phyloP scores from a whole-genome alignment of 1,140 invertebrate species.

The Drosophila erecta region DNA sequence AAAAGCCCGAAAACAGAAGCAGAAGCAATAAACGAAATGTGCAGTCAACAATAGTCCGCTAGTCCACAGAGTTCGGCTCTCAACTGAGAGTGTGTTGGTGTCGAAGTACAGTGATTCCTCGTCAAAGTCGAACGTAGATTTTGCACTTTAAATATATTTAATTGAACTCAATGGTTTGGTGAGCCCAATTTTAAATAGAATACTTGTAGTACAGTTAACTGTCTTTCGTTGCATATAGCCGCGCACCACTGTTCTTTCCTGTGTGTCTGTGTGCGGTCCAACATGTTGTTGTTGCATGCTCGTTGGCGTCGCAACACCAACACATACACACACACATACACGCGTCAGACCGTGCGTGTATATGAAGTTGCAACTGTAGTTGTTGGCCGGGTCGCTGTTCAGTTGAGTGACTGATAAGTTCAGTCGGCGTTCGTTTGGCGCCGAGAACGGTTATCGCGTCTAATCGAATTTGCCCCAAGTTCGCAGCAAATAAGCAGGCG shows the following conservation, averaged over 20 bases:
- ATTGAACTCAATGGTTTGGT: neutral
- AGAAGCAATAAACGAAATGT: constrained; percentile 54
- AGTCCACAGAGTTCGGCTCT: neutral
- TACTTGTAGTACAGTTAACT: no score
- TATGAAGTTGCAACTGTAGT: constrained; percentile 11
- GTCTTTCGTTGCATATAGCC: neutral
- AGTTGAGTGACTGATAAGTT: constrained; percentile 78
- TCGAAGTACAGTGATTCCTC: neutral
- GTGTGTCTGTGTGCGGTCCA: constrained; percentile 17
- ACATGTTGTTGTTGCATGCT: constrained; percentile 36
- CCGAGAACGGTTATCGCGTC: constrained; percentile 67
- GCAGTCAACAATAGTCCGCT: constrained; percentile 61
- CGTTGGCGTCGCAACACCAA: constrained; percentile 41
- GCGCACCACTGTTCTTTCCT: constrained; percentile 4
- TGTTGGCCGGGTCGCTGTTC: constrained; percentile 46
- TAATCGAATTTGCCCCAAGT: constrained; percentile 28
- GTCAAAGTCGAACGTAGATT: neutral
- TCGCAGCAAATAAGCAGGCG: neutral
- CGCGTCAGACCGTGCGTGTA: neutral
- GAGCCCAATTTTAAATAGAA: neutral
- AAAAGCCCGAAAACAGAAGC: constrained; percentile 5
- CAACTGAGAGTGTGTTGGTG: constrained; percentile 3
- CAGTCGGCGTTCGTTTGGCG: constrained; percentile 78
- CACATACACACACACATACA: constrained; percentile 2
- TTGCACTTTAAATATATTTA: neutral